phyloP scores from a whole-genome alignment of 1,140 invertebrate species.

The Eumeta japonica region DNA sequence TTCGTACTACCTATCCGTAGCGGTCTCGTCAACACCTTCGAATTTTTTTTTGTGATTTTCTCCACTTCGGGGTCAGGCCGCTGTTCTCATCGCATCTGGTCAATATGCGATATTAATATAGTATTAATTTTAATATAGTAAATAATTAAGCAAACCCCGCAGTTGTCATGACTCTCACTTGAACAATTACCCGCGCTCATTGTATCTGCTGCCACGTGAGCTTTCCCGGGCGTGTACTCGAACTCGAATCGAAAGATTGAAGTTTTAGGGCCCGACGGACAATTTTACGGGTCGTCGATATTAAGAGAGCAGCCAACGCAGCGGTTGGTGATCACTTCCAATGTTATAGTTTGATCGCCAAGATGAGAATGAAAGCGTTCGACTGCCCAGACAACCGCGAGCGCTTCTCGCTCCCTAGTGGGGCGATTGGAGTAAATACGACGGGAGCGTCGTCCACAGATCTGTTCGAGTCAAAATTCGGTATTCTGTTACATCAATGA shows the following conservation, averaged over 20 bases:
- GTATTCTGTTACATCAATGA: no score
- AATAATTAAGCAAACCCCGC: conserved; percentile 7
- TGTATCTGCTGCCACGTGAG: conserved; percentile 18
- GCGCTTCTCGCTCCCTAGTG: conserved; percentile 43
- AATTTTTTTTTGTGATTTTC: conserved; percentile 5
- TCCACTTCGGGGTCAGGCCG: conserved; percentile 1
- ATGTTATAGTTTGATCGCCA: conserved; percentile 19
- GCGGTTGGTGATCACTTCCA: conserved; percentile 43
- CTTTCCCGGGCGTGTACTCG: conserved; percentile 20
- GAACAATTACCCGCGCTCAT: conserved; percentile 13
- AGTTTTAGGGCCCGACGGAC: conserved; percentile 45
- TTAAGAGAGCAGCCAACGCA: conserved; percentile 49
- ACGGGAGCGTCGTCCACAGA: no score
- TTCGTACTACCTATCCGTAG: background rate
- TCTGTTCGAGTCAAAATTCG: no score
- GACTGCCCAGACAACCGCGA: conserved; percentile 49
- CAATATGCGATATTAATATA: background rate
- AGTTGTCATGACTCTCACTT: background rate
- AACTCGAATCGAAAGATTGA: conserved; percentile 31
- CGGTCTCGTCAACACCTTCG: background rate
- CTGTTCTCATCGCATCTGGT: conserved; percentile 3
- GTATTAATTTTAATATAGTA: no score
- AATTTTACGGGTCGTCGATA: conserved; percentile 29
- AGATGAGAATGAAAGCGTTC: conserved; percentile 33
- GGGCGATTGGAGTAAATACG: no score